Conservation (phyloP, 2,113 vertebrate genomes). For the Notothenia rossii region DNA sequence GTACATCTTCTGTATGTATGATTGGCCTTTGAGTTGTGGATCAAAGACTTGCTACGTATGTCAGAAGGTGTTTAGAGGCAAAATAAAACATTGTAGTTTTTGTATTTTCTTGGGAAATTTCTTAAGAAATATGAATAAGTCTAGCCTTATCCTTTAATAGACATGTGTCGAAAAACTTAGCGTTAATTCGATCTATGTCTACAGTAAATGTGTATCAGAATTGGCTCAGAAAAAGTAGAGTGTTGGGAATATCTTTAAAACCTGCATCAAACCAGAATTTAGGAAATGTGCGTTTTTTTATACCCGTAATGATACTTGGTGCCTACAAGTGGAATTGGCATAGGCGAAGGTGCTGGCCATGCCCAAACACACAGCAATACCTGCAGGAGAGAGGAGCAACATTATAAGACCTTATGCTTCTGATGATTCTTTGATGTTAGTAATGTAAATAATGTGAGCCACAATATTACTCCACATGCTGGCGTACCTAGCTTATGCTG, state of each 20-base stretch:
- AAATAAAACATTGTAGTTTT: too few species aligned
- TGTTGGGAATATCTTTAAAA: background rate
- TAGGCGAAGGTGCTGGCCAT: slow-evolving; percentile 98
- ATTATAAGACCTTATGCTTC: slow-evolving; percentile 6
- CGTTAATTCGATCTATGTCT: background rate
- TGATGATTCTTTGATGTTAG: background rate
- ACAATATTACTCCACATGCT: background rate
- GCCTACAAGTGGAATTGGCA: slow-evolving; percentile 92
- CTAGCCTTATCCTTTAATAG: background rate
- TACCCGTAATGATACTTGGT: slow-evolving; percentile 96
- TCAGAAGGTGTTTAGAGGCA: too few species aligned
- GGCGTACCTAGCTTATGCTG: slow-evolving; percentile 94
- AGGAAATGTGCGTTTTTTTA: background rate
- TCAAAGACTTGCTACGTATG: too few species aligned
- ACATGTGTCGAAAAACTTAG: background rate
- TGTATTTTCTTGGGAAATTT: too few species aligned
- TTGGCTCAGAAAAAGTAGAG: background rate
- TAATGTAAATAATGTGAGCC: background rate
- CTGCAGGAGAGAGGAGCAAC: slow-evolving; percentile 75
- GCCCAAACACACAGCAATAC: slow-evolving; percentile 94
- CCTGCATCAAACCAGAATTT: background rate
- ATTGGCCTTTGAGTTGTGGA: too few species aligned
- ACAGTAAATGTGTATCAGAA: background rate
- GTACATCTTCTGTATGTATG: too few species aligned
- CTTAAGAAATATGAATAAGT: background rate